Evolutionary conservation across 2,797 vertebrate species (phyloP).

Genomic region (Thamnophis elegans): DNA sequence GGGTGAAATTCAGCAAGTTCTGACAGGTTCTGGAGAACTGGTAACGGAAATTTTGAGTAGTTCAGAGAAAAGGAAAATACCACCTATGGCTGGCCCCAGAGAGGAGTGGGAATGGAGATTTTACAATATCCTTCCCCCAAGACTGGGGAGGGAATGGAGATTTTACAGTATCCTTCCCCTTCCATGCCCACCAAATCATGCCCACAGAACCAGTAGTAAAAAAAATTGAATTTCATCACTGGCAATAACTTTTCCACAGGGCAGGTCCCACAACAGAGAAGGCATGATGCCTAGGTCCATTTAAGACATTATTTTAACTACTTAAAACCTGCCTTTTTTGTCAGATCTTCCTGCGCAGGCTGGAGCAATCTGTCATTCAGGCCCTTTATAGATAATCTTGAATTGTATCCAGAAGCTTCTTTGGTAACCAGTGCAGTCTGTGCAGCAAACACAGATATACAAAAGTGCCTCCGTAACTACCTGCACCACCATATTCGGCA

Average conservation of each 20-base stretch:
- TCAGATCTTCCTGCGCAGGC: background rate
- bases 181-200: too few species aligned
- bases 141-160: too few species aligned
- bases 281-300: background rate
- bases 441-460: background rate
- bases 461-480: background rate
- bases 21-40: too few species aligned
- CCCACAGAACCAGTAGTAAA: too few species aligned
- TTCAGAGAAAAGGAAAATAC: too few species aligned
- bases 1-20: too few species aligned
- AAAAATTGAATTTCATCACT: too few species aligned
- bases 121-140: too few species aligned
- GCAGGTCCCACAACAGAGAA: background rate
- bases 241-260: background rate
- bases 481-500: background rate
- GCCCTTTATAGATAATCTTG: background rate
- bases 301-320: background rate
- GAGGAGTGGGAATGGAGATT: too few species aligned
- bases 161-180: too few species aligned
- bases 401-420: background rate
- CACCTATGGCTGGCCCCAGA: too few species aligned
- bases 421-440: background rate
- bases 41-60: too few species aligned
- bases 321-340: background rate
- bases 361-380: background rate